phyloP scores from a whole-genome alignment of 2,888 invertebrate species.

The Lottia scabra region DNA sequence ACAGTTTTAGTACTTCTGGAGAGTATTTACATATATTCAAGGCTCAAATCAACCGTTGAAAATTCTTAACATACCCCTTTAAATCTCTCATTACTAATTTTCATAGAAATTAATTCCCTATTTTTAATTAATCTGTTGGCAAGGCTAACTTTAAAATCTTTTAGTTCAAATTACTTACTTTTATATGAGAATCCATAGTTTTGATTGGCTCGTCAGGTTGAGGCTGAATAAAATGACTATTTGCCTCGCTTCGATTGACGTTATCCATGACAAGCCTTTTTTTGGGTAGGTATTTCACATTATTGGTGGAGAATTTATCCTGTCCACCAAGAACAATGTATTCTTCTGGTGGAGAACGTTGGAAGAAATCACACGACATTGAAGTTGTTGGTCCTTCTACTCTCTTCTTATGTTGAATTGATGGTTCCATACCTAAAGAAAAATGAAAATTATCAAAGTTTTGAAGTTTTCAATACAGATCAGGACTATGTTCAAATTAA shows the following conservation, averaged over 20 bases:
- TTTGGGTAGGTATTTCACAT: slow-evolving; percentile 50
- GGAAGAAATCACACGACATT: slow-evolving; percentile 46
- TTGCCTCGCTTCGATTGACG: not conserved
- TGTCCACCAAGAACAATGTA: slow-evolving; percentile 64
- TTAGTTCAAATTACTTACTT: too few species aligned
- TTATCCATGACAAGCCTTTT: slow-evolving; percentile 19
- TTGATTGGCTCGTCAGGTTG: not conserved
- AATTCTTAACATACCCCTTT: too few species aligned
- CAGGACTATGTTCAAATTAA: too few species aligned
- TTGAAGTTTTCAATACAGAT: not conserved
- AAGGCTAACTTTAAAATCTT: too few species aligned
- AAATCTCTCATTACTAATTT: too few species aligned
- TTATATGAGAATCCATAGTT: too few species aligned
- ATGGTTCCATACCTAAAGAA: slow-evolving; percentile 55
- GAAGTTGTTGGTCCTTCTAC: slow-evolving; percentile 47
- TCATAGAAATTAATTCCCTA: too few species aligned
- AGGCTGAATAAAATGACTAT: not conserved
- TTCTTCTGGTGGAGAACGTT: slow-evolving; percentile 30
- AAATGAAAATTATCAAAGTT: slow-evolving; percentile 18
- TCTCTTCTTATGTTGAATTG: slow-evolving; percentile 61
- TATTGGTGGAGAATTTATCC: slow-evolving; percentile 59
- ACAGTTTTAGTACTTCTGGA: too few species aligned
- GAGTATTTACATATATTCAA: too few species aligned
- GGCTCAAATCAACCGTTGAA: too few species aligned
- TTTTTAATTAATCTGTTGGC: too few species aligned